Conservation (phyloP, 2,888 invertebrate species). For the Caenorhabditis sp. region DNA sequence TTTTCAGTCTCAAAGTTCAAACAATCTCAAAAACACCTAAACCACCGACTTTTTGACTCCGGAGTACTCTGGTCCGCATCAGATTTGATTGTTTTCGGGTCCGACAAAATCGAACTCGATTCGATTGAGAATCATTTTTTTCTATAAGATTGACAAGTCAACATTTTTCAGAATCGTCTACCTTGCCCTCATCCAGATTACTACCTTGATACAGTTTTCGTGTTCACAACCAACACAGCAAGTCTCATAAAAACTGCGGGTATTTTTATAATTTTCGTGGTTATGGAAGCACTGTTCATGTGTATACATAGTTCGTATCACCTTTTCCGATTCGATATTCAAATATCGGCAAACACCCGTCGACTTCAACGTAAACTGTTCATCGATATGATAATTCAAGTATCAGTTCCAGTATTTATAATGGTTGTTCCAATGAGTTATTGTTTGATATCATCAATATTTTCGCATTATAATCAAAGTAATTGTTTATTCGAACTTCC, state of each 20-base stretch:
- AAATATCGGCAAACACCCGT: constrained; percentile 19
- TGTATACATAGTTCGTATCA: constrained; percentile 28
- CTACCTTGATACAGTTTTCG: constrained; percentile 23
- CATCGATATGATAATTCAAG: constrained; percentile 30
- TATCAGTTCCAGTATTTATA: constrained; percentile 24
- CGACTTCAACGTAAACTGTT: constrained; percentile 32
- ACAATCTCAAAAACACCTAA: no score
- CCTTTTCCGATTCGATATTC: constrained; percentile 14
- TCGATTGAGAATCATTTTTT: no score
- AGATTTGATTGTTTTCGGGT: no score
- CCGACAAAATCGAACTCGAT: no score
- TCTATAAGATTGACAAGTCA: no score
- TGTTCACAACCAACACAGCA: constrained; percentile 24
- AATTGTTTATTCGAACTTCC: background rate
- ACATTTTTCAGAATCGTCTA: constrained; percentile 14
- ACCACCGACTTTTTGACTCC: no score
- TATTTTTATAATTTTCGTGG: constrained; percentile 18
- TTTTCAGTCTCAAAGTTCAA: no score
- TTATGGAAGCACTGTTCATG: constrained; percentile 10
- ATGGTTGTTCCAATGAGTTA: constrained; percentile 30
- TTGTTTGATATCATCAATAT: constrained; percentile 22
- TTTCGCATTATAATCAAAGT: constrained; percentile 30
- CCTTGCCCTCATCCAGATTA: constrained; percentile 35
- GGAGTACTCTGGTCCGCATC: no score
- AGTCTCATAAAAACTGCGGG: constrained; percentile 20